phyloP scores from a whole-genome alignment of 1,140 invertebrate species.

The Drosophila fuyamai region DNA sequence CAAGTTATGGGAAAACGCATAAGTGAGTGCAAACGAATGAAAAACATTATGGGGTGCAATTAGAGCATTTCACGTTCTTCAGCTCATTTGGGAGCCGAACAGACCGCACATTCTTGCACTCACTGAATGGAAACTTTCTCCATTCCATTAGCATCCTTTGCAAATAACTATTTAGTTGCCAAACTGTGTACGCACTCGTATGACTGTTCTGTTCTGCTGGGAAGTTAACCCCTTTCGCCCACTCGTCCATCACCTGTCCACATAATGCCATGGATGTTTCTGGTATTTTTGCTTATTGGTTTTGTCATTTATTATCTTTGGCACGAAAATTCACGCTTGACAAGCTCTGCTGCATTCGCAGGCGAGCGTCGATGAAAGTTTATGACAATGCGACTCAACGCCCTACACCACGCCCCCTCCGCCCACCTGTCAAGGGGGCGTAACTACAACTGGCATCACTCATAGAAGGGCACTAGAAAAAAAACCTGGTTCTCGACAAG shows the following conservation, averaged over 20 bases:
- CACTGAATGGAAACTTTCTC: constrained; percentile 10
- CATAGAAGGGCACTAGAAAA: constrained; percentile 9
- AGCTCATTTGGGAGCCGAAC: constrained; percentile 1
- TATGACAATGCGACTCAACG: constrained; percentile 64
- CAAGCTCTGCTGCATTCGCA: constrained; percentile 38
- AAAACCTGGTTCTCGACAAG: background rate
- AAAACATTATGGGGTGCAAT: background rate
- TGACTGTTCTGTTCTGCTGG: background rate
- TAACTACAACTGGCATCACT: constrained; percentile 13
- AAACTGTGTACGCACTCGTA: constrained; percentile 4
- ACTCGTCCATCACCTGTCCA: constrained; percentile 9
- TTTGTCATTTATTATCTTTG: constrained; percentile 64
- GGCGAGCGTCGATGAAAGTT: constrained; percentile 55
- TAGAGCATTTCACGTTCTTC: constrained; percentile 3
- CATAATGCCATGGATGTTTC: constrained; percentile 8
- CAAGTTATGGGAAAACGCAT: background rate
- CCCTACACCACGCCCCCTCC: constrained; percentile 12
- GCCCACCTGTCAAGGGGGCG: constrained; percentile 52
- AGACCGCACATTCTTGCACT: background rate
- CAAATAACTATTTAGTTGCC: background rate
- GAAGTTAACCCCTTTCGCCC: constrained; percentile 2
- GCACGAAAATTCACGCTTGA: constrained; percentile 69
- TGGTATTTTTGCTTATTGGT: constrained; percentile 53
- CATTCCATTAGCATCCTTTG: constrained; percentile 19
- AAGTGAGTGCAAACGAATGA: background rate